These are phyloP conservation scores for Temnothorax curvispinosus DNA, from an alignment of 1,140 invertebrate species.

Conservation along the genomic window DNA sequence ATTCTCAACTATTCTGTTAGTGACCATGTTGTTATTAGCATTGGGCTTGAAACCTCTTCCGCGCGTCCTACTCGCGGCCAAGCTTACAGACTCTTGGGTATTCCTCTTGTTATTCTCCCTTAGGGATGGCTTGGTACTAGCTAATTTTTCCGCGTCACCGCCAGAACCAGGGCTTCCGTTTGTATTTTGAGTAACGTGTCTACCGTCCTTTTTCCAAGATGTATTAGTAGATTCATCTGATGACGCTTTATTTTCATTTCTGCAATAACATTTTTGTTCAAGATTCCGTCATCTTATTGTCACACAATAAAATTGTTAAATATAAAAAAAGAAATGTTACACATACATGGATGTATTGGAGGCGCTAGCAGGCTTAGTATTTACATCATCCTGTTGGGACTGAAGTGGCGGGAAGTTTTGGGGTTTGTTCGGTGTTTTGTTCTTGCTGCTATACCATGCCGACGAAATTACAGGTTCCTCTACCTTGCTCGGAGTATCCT, in stretches of 20 bases:
- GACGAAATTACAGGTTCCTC: conserved; percentile 84
- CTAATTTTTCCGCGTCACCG: conserved; percentile 76
- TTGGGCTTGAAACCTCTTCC: conserved; percentile 83
- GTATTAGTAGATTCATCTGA: conserved; percentile 80
- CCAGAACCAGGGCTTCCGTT: conserved; percentile 76
- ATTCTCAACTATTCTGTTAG: conserved; percentile 80
- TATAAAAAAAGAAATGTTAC: conserved; percentile 41
- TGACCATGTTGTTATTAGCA: conserved; percentile 81
- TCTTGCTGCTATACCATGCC: conserved; percentile 85
- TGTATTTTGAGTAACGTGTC: conserved; percentile 72
- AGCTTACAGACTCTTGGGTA: conserved; percentile 78
- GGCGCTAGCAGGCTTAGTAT: conserved; percentile 69
- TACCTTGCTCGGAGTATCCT: conserved; percentile 68
- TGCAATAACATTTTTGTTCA: conserved; percentile 61
- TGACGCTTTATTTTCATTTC: conserved; percentile 80
- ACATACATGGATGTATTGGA: conserved; percentile 77
- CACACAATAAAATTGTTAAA: conserved; percentile 12
- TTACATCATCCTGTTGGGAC: conserved; percentile 77
- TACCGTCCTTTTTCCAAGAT: conserved; percentile 81
- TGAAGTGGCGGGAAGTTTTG: conserved; percentile 83
- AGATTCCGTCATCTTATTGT: neutral
- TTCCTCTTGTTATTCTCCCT: conserved; percentile 81
- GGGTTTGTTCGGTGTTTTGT: conserved; percentile 78
- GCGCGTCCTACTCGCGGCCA: conserved; percentile 78
- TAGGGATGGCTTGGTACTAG: conserved; percentile 71